Evolutionary conservation across 2,888 invertebrate species (phyloP).

Genomic region (Cerastis rubricosa): DNA sequence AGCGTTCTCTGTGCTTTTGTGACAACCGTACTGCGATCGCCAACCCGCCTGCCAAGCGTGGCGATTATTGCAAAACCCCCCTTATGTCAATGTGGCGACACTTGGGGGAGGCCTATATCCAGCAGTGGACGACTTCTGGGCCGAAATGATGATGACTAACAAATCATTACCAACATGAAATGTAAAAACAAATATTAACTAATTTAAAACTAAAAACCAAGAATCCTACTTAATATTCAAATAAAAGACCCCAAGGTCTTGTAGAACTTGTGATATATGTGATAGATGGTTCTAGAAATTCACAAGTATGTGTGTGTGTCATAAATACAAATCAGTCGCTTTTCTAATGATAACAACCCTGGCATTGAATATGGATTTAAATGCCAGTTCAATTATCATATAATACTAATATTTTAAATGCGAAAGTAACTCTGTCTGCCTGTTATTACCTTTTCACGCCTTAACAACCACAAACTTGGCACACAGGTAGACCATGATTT

Average conservation of each 20-base stretch:
- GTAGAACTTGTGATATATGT: background rate
- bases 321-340: slow-evolving; percentile 23
- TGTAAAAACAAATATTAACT: slow-evolving; percentile 13
- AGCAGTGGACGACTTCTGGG: too few relatives aligned
- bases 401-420: background rate
- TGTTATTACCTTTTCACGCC: background rate
- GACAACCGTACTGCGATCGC: too few relatives aligned
- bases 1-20: too few relatives aligned
- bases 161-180: background rate
- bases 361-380: slow-evolving; percentile 28
- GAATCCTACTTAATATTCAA: slow-evolving; percentile 16
- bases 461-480: background rate
- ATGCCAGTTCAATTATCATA: slow-evolving; percentile 43
- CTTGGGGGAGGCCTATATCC: too few relatives aligned
- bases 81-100: too few relatives aligned
- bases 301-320: slow-evolving; percentile 11
- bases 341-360: slow-evolving; percentile 25
- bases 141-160: too few relatives aligned
- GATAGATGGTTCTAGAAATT: slow-evolving; percentile 56
- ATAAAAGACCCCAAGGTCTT: slow-evolving; percentile 41
- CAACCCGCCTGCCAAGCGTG: too few relatives aligned
- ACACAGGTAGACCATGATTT: background rate
- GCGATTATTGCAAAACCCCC: too few relatives aligned
- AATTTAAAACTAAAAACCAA: slow-evolving; percentile 9
- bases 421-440: background rate